Base-by-base conservation (phyloP, 2,888 invertebrate genomes). In the Camptogramma bilineatum region DNA sequence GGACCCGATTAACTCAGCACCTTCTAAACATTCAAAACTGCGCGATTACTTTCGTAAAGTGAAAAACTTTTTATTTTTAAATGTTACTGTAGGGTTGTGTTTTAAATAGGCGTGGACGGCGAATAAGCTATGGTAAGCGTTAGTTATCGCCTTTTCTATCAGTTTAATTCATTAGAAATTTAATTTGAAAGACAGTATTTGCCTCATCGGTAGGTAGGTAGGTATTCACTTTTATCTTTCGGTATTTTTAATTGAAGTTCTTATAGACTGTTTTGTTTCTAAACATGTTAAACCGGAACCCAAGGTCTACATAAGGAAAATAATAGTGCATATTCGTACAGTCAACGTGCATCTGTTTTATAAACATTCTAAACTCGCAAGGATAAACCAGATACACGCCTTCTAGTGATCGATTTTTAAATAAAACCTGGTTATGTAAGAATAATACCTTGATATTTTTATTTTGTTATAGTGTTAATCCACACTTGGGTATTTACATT, bases 1-100 rank as follows among this genome's bases (percentile, higher is more conserved):
- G 81, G 81, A 85, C 85, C 70, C 57, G 63, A 68, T 68, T 74
- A 69, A 70, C 72, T 66, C 67, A 67, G 64, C 69, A 68, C 72
- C 68, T 70, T 76, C 76, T 76, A 77, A 74, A 75, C 76, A 73
- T 72, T 78, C 80, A 81, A 77, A 80, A 78, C 75, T 76, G 72
- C 76, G 81, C 75, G 76, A 69, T 46, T 59, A 68, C 61, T 70
- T 65, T 68, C 53, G 55, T 65, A 53, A 59, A 61, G 66, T 69
- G 62, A 57, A 4, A 68, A 68, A 70, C 64, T 67, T 54, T 7
- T 52, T 17, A 65, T 62, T 63, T 69, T 65, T 73, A 59, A 72
- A 73, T 73, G 73, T 63, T 69, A 63, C 34, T 52, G 47, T 52
- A 21, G 58, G 58, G 17, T 57, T 62, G 65, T 71, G 67, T 47